Evolutionary conservation across 2,113 vertebrate species (phyloP).

Genomic region (Triplophysa tibetana): DNA sequence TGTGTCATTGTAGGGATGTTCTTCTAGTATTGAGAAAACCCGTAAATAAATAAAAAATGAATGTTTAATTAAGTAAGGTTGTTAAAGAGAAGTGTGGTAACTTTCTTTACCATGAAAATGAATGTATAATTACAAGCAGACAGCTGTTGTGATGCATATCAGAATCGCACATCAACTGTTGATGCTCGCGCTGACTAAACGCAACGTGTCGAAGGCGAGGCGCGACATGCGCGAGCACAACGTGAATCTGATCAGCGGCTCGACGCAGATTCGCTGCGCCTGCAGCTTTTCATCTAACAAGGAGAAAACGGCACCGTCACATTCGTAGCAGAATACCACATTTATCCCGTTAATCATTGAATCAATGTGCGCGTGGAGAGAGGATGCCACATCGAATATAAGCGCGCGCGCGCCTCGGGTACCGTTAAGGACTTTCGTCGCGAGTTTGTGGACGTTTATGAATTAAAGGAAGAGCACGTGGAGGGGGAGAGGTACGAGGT

Average conservation of each 20-base stretch:
- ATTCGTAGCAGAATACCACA: constrained; percentile 16
- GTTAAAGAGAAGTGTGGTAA: no score
- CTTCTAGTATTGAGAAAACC: no score
- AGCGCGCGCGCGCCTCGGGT: not conserved
- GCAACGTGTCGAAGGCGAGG: no score
- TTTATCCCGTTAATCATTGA: constrained; percentile 39
- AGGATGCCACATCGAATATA: constrained; percentile 1
- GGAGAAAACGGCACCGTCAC: constrained; percentile 36
- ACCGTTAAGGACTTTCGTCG: not conserved
- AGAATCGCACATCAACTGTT: no score
- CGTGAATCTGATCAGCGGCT: not conserved
- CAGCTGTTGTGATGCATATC: no score
- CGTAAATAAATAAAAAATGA: no score
- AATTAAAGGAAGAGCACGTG: constrained; percentile 23
- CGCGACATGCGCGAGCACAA: not conserved
- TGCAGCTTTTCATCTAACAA: constrained; percentile 21
- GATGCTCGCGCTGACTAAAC: no score
- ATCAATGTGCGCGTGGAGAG: constrained; percentile 35
- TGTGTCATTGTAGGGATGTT: no score
- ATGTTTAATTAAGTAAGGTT: no score
- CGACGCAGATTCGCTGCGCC: constrained; percentile 47
- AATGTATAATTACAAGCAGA: no score
- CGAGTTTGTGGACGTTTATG: constrained; percentile 47
- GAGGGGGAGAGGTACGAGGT: constrained; percentile 43
- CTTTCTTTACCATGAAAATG: no score